Conservation (phyloP, 2,113 vertebrate genomes). For the Callaeas wilsoni region DNA sequence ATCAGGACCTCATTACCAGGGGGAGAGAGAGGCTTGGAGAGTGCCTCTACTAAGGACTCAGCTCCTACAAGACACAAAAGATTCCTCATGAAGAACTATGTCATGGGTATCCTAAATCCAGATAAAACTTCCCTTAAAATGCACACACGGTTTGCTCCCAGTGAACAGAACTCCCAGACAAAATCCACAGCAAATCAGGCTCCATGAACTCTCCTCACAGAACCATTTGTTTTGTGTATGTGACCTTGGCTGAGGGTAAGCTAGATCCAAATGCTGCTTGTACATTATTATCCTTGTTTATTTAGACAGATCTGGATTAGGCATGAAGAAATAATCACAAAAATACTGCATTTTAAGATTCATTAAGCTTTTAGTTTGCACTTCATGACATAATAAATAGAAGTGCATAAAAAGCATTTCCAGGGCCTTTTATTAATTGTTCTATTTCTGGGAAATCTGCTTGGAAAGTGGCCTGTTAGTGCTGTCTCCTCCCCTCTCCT, state of each 20-base stretch:
- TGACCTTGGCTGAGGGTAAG: neutral
- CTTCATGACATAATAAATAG: neutral
- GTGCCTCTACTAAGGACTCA: neutral
- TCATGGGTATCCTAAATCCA: neutral
- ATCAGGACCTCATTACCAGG: neutral
- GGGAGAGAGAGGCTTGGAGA: neutral
- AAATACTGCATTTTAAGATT: conserved; percentile 27
- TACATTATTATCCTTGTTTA: neutral
- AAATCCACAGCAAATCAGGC: neutral
- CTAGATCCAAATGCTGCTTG: neutral
- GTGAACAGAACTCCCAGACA: neutral
- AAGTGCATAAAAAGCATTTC: neutral
- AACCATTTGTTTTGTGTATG: neutral
- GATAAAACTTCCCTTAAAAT: neutral
- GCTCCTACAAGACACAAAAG: neutral
- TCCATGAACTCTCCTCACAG: neutral
- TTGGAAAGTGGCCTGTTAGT: conserved; percentile 22
- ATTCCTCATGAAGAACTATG: neutral
- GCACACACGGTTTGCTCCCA: neutral
- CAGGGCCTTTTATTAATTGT: conserved; percentile 2
- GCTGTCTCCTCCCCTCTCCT: neutral
- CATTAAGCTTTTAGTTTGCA: conserved; percentile 15
- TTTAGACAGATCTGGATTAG: neutral
- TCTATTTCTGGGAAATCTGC: conserved; percentile 38
- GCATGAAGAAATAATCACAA: conserved; percentile 6